Base-by-base conservation (phyloP, 1,140 invertebrate genomes). In the Drosophila navojoa region DNA sequence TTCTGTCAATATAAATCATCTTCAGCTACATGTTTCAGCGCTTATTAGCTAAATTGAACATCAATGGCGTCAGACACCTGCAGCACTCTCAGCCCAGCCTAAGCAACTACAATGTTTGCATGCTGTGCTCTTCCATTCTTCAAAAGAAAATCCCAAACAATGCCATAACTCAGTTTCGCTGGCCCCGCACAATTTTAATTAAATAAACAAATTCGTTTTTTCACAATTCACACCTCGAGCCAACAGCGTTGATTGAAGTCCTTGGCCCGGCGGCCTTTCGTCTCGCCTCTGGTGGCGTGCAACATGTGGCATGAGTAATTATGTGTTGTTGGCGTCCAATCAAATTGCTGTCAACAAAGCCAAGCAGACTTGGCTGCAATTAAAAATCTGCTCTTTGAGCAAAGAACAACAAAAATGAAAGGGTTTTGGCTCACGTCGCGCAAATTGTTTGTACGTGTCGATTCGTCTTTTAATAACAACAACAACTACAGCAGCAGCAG, bases 381-480 rank as follows among this genome's bases (percentile, higher is more conserved):
- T 87, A 86, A 71, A 77, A 81, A 81, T 81, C 81, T 66, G 50
- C 63, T 57, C 53, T 35, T 54, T 42, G 35, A 25, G 19, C 53
- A 19, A 55, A 55, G 42, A 55, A 29, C 4, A 29, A 55, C 42
- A 22, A 22, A 22, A 22, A 22, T 2, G 19, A 22, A 16, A 10
- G 32, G 15, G 16, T 38, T 52, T 27, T 54, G 35, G 50, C 32
- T 77, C 64, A 58, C 79, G 60, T 58, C 67, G 57, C 53, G 29
- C 66, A 81, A 86, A 86, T 82, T 82, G 82, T 73, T 79, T 45
- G 71, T 82, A 87, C 82, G 82, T 86, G 82, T 73, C 70, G 70
- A 50, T 44, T 57, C 72, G 38, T 44, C 71, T 60, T 60, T 44
- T 45, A 57, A 57, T 45, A 38, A 29, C 38, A 47, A 55, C 52